A percentile compares a stretch with the other conserved stretches of the same genome.
phyloP scores from a whole-genome alignment of 35 echinoderm and acorn worm genomes.

The Amphiura filiformis region DNA sequence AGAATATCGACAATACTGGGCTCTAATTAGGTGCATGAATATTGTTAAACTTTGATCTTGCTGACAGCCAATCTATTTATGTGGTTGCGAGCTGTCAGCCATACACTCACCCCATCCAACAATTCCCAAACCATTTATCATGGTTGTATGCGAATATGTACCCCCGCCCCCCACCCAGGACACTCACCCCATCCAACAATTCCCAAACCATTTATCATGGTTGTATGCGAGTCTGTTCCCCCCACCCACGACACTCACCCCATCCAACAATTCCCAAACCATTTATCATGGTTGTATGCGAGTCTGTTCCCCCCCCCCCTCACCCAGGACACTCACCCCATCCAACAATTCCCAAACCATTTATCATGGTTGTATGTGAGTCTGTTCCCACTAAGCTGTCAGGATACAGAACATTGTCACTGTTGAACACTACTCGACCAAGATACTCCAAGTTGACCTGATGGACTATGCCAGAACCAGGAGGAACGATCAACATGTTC shows the following conservation, averaged over 20 bases:
- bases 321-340: constrained; percentile 72
- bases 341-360: constrained; percentile 93
- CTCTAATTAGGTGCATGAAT: not conserved
- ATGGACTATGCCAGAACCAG: constrained; percentile 91
- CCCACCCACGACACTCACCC: constrained; percentile 48
- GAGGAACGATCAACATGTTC: constrained; percentile 99
- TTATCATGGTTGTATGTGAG: constrained; percentile 99
- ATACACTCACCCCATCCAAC: too few species aligned
- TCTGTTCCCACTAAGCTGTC: constrained; percentile 98
- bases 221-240: constrained; percentile 95
- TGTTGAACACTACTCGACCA: constrained; percentile 86
- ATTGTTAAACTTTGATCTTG: not conserved
- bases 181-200: constrained; percentile 98
- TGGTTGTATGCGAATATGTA: too few species aligned
- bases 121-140: too few species aligned
- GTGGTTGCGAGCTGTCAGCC: too few species aligned
- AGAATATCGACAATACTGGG: not conserved
- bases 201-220: constrained; percentile 99
- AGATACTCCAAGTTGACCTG: constrained; percentile 95
- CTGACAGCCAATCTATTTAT: too few species aligned
- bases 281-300: too few species aligned
- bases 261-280: too few species aligned
- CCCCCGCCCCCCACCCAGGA: too few species aligned
- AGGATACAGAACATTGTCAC: constrained; percentile 78
- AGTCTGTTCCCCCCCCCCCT: too few species aligned